Percentiles rank a stretch among this genome's conserved stretches.
These are phyloP conservation scores for Botrylloides violaceus DNA, from an alignment of 23 tunicate species.

Conservation along the genomic window DNA sequence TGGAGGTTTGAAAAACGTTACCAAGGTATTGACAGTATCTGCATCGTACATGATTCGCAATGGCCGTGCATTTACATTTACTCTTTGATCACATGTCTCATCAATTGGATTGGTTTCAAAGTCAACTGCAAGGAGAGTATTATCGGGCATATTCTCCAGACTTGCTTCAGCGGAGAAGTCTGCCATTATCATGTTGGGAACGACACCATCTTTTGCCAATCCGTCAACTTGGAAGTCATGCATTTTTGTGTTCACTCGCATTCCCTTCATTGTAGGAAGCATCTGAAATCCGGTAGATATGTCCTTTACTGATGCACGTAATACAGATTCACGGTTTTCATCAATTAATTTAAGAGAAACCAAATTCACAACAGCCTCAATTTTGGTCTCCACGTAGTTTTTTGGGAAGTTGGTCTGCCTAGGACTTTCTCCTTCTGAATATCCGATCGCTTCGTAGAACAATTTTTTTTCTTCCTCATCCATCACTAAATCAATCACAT, in stretches of 20 bases:
- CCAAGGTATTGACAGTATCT: conserved; percentile 44
- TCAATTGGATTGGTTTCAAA: conserved; percentile 71
- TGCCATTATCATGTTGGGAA: conserved; percentile 37
- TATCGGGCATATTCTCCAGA: neutral
- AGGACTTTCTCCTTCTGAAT: conserved; percentile 55
- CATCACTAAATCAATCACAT: conserved; percentile 45
- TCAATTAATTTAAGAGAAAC: conserved; percentile 25
- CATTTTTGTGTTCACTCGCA: conserved; percentile 10
- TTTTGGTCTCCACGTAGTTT: conserved; percentile 39
- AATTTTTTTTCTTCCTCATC: conserved; percentile 34
- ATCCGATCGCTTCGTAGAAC: conserved; percentile 61
- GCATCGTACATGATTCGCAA: conserved; percentile 71
- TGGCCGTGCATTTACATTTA: conserved; percentile 44
- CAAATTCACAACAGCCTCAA: conserved; percentile 40
- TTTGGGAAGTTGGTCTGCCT: conserved; percentile 41
- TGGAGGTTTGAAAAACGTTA: conserved; percentile 53
- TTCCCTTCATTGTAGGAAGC: conserved; percentile 13
- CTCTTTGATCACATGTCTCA: conserved; percentile 53
- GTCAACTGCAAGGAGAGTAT: conserved; percentile 35
- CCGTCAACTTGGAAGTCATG: conserved; percentile 45
- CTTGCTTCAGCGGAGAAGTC: neutral
- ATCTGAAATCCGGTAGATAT: conserved; percentile 8
- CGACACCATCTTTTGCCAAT: conserved; percentile 30
- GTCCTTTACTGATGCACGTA: neutral
- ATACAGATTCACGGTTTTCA: neutral